Evolutionary conservation across 2,797 vertebrate species (phyloP).

Genomic region (Pempheris klunzingeri): DNA sequence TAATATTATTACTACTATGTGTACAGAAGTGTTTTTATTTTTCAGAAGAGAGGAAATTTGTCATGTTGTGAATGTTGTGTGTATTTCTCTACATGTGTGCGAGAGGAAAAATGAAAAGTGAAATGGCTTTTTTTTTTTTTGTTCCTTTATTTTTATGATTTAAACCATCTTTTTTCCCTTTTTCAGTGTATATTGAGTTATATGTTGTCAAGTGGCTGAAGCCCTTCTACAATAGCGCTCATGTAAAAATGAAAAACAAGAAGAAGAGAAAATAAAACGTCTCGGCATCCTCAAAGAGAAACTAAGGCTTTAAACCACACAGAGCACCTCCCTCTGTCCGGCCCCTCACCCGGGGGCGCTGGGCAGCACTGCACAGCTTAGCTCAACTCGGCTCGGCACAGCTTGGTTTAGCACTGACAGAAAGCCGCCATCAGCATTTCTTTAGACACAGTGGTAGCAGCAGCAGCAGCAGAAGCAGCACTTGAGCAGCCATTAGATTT

Average conservation of each 20-base stretch:
- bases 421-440: conserved; percentile 77
- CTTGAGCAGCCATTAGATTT: conserved; percentile 80
- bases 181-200: conserved; percentile 96
- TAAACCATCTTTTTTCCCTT: conserved; percentile 68
- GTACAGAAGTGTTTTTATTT: conserved; percentile 97
- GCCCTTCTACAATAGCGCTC: conserved; percentile 78
- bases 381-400: conserved; percentile 84
- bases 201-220: conserved; percentile 95
- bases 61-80: conserved; percentile 98
- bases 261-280: conserved; percentile 34
- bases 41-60: conserved; percentile 90
- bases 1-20: conserved; percentile 89
- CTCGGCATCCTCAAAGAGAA: conserved; percentile 92
- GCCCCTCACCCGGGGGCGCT: conserved; percentile 90
- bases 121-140: conserved; percentile 75
- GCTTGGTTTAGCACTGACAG: conserved; percentile 78
- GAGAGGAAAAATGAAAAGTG: conserved; percentile 85
- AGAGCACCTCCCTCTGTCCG: conserved; percentile 95
- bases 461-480: conserved; percentile 72
- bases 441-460: conserved; percentile 65
- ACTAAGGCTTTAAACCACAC: conserved; percentile 96
- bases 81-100: conserved; percentile 88
- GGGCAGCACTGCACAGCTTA: conserved; percentile 87
- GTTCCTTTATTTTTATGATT: conserved; percentile 67
- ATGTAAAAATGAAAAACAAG: conserved; percentile 58